Percentiles rank a stretch among this genome's conserved stretches.
Evolutionary conservation across 2,888 invertebrate species (phyloP).

Genomic region (Drosophila atripex): DNA sequence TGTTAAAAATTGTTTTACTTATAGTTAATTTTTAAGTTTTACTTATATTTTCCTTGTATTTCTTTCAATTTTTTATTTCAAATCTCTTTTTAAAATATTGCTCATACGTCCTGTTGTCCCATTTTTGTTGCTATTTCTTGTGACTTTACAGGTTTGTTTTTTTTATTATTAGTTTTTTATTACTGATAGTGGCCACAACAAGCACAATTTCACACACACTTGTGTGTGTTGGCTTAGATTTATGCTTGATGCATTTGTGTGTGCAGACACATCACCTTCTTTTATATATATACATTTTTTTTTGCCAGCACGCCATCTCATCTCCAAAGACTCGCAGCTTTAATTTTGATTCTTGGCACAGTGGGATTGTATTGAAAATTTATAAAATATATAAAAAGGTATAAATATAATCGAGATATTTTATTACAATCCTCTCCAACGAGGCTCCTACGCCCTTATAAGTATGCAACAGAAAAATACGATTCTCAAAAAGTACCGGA

Average conservation of each 20-base stretch:
- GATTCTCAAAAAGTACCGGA: too few species aligned
- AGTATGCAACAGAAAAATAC: too few species aligned
- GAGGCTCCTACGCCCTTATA: too few species aligned
- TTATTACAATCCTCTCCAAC: too few species aligned
- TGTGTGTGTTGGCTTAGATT: background rate
- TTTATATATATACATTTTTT: background rate
- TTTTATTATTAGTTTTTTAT: background rate
- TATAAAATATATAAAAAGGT: background rate
- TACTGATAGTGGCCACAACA: background rate
- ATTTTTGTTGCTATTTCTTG: background rate
- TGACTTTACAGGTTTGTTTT: background rate
- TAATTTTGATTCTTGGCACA: constrained; percentile 5
- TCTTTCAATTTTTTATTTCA: background rate
- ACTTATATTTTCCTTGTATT: background rate
- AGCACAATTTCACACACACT: background rate
- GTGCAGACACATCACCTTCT: constrained; percentile 1
- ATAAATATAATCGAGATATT: too few species aligned
- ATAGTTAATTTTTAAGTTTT: too few species aligned
- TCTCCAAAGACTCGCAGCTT: constrained; percentile 5
- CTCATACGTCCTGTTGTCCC: constrained; percentile 2
- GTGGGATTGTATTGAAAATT: background rate
- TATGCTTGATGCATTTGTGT: background rate
- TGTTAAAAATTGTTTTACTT: background rate
- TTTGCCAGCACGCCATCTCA: constrained; percentile 3
- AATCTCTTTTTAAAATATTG: background rate